Evolutionary conservation across 2,797 vertebrate genomes (phyloP).

Genomic region (Hippopotamyrus pictus): DNA sequence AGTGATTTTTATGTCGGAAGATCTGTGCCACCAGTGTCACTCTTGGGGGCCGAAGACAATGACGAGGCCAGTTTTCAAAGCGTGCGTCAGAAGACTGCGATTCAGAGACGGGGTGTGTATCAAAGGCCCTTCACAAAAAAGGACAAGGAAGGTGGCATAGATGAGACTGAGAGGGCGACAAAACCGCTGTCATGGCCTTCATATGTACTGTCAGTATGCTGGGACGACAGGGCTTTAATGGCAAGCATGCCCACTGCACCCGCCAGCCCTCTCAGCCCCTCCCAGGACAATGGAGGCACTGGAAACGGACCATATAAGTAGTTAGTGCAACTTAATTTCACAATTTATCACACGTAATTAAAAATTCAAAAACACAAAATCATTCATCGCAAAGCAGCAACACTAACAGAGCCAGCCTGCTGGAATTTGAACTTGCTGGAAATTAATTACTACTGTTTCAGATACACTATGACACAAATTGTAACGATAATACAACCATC

Average conservation of each 20-base stretch:
- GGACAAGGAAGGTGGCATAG: conserved; percentile 32
- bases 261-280: conserved; percentile 37
- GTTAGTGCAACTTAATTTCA: not conserved
- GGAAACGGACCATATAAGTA: not conserved
- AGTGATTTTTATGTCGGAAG: not conserved
- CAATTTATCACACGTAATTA: not conserved
- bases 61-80: conserved; percentile 43
- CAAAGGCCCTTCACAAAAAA: conserved; percentile 43
- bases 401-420: not conserved
- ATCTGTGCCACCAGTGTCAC: not conserved
- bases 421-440: not conserved
- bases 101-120: conserved; percentile 15
- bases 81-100: conserved; percentile 35
- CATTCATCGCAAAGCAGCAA: not conserved
- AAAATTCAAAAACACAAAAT: not conserved
- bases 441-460: not conserved
- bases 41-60: not conserved
- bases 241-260: conserved; percentile 30
- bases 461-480: not conserved
- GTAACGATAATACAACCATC: not conserved
- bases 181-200: conserved; percentile 59
- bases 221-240: conserved; percentile 23
- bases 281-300: not conserved
- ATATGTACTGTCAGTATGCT: conserved; percentile 54
- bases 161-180: conserved; percentile 45